These are phyloP conservation scores for Pygoscelis antarcticus DNA, from an alignment of 2,113 vertebrate species.

Conservation along the genomic window DNA sequence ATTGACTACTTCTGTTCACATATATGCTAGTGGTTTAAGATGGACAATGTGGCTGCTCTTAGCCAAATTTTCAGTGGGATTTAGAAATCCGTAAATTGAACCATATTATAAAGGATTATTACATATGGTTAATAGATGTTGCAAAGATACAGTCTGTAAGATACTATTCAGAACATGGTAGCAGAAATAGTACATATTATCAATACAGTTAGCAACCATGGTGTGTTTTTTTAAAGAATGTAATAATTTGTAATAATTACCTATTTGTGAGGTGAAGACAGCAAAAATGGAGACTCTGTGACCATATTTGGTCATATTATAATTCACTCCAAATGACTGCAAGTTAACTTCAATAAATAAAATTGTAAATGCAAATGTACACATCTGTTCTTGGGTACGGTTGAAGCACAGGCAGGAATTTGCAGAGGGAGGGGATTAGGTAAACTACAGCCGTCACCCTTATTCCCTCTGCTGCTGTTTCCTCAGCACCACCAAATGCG, in stretches of 20 bases:
- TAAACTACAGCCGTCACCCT: neutral
- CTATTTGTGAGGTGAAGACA: neutral
- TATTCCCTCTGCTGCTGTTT: neutral
- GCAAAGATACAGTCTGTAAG: neutral
- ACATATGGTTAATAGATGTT: neutral
- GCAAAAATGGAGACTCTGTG: neutral
- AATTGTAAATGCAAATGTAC: neutral
- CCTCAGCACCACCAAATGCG: neutral
- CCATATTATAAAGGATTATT: neutral
- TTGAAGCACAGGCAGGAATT: neutral
- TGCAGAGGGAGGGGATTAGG: neutral
- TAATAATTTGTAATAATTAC: neutral
- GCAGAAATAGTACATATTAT: neutral
- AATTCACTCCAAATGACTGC: neutral
- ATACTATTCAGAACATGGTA: neutral
- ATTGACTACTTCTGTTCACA: neutral
- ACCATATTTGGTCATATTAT: neutral
- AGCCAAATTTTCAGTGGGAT: neutral
- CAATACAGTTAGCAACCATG: neutral
- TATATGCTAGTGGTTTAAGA: neutral
- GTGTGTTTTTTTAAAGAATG: neutral
- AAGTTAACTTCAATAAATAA: neutral
- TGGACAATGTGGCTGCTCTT: neutral
- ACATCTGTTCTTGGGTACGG: neutral
- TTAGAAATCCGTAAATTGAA: neutral